Evolutionary conservation across 2,888 invertebrate species (phyloP), one percentile per base, ranked within the genome.

Genomic region (Sceliomorpha sp.): DNA sequence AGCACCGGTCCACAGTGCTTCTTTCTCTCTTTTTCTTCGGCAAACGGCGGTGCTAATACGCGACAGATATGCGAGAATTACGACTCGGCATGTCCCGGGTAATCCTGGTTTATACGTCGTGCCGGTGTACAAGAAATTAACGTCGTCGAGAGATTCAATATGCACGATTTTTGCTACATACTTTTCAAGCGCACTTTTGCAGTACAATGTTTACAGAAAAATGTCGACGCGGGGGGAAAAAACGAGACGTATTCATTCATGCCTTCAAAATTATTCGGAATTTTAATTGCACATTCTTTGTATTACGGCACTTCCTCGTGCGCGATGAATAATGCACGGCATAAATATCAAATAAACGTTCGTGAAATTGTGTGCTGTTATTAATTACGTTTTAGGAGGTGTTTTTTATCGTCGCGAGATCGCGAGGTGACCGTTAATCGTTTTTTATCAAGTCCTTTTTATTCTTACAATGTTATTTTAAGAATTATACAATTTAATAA

Each of bases 21-120:
- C 53, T 36, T 59, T 63, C 55, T 50, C 29, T 45, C 36, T 36
- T 48, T 39, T 40, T 32, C 29, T 47, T 40, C 51, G 50, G 58
- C 66, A 59, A 58, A 68, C 68, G 48, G 37, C 55, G 50, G 50
- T 68, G 62, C 62, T 69, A 69, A 62, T 62, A 69, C 68, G 68
- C 56, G 51, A 62, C 68, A 62, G 68, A 62, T 69, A 63, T 55
- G 63, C 55, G 59, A 69, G 63, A 69, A 69, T 70, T 70, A 70
- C 60, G 70, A 64, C 63, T 53, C 63, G 32, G 58, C 50, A 26
- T 56, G 68, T 62, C 55, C 50, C 32, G 48, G 32, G 67, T 68
- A 68, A 68, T 68, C 67, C 67, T 68, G 67, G 59, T 68, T 68
- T 68, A 68, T 68, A 68, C 17, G 66, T 66, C 50, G 56, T 50